These are phyloP conservation scores for Eleginops maclovinus DNA, from an alignment of 2,113 vertebrate species.

Conservation along the genomic window DNA sequence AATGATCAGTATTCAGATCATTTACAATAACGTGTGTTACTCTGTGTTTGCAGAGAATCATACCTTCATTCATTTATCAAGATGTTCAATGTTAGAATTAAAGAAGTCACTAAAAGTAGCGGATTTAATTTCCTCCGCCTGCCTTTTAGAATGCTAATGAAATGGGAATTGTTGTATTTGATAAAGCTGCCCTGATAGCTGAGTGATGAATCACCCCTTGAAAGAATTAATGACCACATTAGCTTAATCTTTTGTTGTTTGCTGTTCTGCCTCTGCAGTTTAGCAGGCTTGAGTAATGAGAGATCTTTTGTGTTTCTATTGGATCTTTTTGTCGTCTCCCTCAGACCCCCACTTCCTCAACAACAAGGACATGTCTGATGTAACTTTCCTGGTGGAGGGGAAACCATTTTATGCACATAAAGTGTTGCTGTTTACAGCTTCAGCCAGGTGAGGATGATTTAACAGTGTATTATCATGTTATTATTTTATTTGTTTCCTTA, in stretches of 20 bases:
- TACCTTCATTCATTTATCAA: slow-evolving; percentile 1
- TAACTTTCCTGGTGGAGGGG: slow-evolving; percentile 87
- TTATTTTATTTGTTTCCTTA: background rate
- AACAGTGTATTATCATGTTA: no score
- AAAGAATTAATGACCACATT: slow-evolving; percentile 21
- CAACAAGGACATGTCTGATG: slow-evolving; percentile 87
- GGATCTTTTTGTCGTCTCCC: background rate
- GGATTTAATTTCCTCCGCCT: background rate
- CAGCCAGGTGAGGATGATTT: slow-evolving; percentile 71
- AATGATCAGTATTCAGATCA: no score
- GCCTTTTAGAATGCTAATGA: slow-evolving; percentile 4
- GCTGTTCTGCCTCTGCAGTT: background rate
- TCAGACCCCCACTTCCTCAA: slow-evolving; percentile 86
- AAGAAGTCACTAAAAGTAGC: background rate
- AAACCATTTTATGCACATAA: slow-evolving; percentile 88
- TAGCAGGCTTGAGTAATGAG: background rate
- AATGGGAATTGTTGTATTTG: slow-evolving; percentile 19
- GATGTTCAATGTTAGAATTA: background rate
- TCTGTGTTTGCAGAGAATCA: background rate
- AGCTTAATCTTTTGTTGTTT: slow-evolving; percentile 8
- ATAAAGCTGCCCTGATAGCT: background rate
- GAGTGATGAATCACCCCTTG: slow-evolving; percentile 7
- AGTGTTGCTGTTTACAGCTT: slow-evolving; percentile 85
- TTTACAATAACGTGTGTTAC: background rate
- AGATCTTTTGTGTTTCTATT: background rate